Evolutionary conservation across 2,113 vertebrate species (phyloP).

Genomic region (Okapia johnstoni): DNA sequence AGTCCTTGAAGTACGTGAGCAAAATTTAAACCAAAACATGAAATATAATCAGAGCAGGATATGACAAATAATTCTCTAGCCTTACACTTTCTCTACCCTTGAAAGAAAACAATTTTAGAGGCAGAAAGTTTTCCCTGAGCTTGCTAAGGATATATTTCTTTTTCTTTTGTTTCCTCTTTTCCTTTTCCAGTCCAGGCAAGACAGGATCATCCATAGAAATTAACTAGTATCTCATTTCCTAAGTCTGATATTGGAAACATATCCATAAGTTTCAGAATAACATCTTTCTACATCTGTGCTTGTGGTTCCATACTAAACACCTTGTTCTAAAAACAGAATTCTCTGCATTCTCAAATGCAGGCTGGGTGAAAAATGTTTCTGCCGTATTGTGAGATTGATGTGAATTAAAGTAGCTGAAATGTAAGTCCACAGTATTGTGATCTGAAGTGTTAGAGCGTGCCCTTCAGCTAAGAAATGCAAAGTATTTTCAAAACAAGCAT

Average conservation of each 20-base stretch:
- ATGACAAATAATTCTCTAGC: background rate
- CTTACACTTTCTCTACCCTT: background rate
- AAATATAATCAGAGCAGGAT: constrained; percentile 2
- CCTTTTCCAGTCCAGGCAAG: background rate
- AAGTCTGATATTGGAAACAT: background rate
- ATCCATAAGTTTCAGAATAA: background rate
- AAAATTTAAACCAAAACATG: constrained; percentile 31
- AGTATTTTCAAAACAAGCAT: constrained; percentile 67
- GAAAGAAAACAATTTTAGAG: constrained; percentile 5
- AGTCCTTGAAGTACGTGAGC: background rate
- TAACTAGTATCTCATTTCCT: constrained; percentile 5
- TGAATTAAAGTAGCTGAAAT: constrained; percentile 44
- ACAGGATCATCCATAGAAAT: background rate
- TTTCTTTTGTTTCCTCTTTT: background rate
- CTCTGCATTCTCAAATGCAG: background rate
- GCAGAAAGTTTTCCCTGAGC: background rate
- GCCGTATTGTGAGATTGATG: background rate
- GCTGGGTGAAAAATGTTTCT: background rate
- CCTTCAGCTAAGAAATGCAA: constrained; percentile 49
- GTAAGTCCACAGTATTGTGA: constrained; percentile 16
- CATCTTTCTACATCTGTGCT: background rate
- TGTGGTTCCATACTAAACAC: constrained; percentile 12
- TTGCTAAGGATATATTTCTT: background rate
- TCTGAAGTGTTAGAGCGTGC: constrained; percentile 14
- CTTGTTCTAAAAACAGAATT: constrained; percentile 50